Conservation (phyloP, 2,797 vertebrate species). For the Glossophaga mutica region DNA sequence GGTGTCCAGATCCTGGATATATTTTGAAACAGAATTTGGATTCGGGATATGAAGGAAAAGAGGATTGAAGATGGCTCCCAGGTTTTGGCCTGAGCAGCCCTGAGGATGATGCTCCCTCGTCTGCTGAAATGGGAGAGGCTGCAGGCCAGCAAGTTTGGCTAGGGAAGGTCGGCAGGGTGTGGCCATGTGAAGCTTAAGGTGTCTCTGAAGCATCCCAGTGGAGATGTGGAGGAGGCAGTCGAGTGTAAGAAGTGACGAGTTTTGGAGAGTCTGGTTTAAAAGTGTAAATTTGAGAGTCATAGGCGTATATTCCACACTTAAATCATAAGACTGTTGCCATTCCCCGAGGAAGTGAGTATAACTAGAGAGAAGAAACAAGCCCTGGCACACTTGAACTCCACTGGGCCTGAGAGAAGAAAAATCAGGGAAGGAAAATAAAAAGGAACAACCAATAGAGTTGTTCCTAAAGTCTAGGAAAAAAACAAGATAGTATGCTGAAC, state of each 20-base stretch:
- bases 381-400: not conserved
- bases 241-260: not conserved
- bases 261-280: not conserved
- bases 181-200: not conserved
- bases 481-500: not conserved
- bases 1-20: not conserved
- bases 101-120: not conserved
- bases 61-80: not conserved
- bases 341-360: not conserved
- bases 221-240: not conserved
- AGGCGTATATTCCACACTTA: not conserved
- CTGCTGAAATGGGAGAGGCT: not conserved
- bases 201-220: not conserved
- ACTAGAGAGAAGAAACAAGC: not conserved
- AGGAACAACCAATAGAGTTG: not conserved
- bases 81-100: not conserved
- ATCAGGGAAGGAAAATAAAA: not conserved
- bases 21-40: not conserved
- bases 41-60: not conserved
- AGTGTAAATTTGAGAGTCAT: not conserved
- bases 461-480: not conserved
- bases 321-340: not conserved
- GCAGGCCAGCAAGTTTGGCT: not conserved
- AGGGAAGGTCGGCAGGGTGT: not conserved
- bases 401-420: not conserved